Base-by-base conservation (phyloP, 2,797 vertebrate species). In the Gorsachius magnificus region DNA sequence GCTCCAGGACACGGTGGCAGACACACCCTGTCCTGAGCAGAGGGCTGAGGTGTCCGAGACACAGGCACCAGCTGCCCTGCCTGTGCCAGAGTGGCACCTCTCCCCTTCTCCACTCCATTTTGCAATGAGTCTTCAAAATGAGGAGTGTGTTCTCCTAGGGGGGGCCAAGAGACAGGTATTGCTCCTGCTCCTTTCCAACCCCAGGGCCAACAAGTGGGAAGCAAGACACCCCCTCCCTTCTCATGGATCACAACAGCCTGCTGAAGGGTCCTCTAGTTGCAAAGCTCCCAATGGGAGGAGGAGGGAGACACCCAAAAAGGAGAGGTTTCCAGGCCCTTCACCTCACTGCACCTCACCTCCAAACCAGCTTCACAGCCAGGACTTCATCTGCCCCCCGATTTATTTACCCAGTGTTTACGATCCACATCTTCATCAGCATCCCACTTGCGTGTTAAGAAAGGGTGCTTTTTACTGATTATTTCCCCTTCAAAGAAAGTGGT, bases 401-500 rank as follows among this genome's bases (percentile, higher is more conserved):
- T 60, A 88, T 90, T 98, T 97, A 99, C 99, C 99, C 99, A 99
- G 97, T 99, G 99, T 96, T 99, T 99, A 58, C 99, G 99, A 97
- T 99, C 99, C 83, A 99, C 99, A 7, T 99, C 99, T 96, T 99
- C 99, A 7, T 99, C 99, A 0, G 99, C 99, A 16, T 99, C 99
- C 99, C 99, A 99, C 95, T 99, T 99, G 74, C 99, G 98, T 1
- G 99, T 99, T 93, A 99, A 98, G 98, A 99, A 99, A 12, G 99
- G 99, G 53, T 99, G 98, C 83, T 99, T 99, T 97, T 98, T 99
- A 98, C 99, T 99, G 97, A 99, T 99, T 96, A 99, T 99, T 97
- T 99, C 99, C 12, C 99, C 99, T 79, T 99, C 99, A 72, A 99
- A 99, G 97, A 99, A 99, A 15, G 99, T 99, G n/a, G 99, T 99